Evolutionary conservation across 2,888 invertebrate species (phyloP).

Genomic region (Cephus rjabovi): DNA sequence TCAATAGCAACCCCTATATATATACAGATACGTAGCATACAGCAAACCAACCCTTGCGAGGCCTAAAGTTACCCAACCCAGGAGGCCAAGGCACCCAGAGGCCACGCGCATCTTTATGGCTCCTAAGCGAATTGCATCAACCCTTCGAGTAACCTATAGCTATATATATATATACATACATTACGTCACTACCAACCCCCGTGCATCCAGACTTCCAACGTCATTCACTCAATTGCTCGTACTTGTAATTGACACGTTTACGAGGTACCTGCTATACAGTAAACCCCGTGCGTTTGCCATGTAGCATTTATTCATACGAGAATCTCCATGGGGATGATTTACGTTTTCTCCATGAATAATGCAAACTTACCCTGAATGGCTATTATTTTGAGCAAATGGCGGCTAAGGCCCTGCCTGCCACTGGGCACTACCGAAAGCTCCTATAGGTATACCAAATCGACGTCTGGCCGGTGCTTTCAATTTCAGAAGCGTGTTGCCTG

Average conservation of each 20-base stretch:
- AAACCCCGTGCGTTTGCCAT: neutral
- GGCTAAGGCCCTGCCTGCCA: neutral
- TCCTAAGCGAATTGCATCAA: conserved; percentile 28
- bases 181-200: conserved; percentile 30
- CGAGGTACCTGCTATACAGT: neutral
- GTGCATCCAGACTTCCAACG: neutral
- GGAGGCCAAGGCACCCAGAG: too few species aligned
- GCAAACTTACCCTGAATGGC: neutral
- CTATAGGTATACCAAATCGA: neutral
- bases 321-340: neutral
- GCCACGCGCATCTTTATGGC: conserved; percentile 23
- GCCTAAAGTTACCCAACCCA: conserved; percentile 14
- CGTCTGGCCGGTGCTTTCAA: neutral
- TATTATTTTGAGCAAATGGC: neutral
- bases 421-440: neutral
- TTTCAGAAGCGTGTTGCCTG: neutral
- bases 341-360: neutral
- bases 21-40: neutral
- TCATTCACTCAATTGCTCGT: neutral
- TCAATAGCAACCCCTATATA: conserved; percentile 4
- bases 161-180: conserved; percentile 14
- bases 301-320: neutral
- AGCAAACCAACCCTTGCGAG: neutral
- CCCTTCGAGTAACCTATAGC: conserved; percentile 18
- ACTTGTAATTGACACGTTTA: neutral